These are phyloP conservation scores for Pampus argenteus DNA, from an alignment of 2,797 vertebrate genomes.

Conservation along the genomic window DNA sequence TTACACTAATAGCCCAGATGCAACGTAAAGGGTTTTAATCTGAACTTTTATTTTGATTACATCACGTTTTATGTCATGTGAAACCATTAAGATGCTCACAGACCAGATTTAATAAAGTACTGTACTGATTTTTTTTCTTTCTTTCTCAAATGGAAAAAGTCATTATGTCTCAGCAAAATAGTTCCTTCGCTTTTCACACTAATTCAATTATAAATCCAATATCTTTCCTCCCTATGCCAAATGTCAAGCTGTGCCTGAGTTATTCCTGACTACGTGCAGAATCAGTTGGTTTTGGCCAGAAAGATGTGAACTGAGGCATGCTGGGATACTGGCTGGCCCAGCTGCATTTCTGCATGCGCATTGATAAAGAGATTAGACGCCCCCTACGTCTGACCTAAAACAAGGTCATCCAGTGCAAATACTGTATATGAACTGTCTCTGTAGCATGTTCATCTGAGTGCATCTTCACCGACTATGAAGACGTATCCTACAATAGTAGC, in stretches of 20 bases:
- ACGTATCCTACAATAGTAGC: not conserved
- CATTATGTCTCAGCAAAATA: slow-evolving; percentile 68
- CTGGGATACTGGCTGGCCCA: slow-evolving; percentile 64
- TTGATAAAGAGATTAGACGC: slow-evolving; percentile 70
- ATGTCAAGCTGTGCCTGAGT: slow-evolving; percentile 80
- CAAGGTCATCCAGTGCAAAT: slow-evolving; percentile 48
- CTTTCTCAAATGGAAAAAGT: slow-evolving; percentile 42
- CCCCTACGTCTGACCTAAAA: slow-evolving; percentile 59
- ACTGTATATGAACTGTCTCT: not conserved
- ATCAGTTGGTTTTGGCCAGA: slow-evolving; percentile 77
- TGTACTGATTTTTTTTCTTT: not conserved
- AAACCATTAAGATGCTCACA: slow-evolving; percentile 31
- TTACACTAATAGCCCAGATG: not conserved
- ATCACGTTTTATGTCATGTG: slow-evolving; percentile 25
- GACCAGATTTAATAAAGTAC: slow-evolving; percentile 26
- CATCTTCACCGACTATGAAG: not conserved
- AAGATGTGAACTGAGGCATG: slow-evolving; percentile 68
- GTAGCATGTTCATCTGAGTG: slow-evolving; percentile 5
- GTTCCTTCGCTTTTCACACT: slow-evolving; percentile 62
- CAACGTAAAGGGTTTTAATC: not conserved
- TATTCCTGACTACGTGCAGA: slow-evolving; percentile 74
- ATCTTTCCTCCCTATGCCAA: slow-evolving; percentile 79
- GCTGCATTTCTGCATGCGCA: slow-evolving; percentile 67
- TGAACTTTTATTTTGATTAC: slow-evolving; percentile 27
- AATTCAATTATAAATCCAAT: slow-evolving; percentile 85